Evolutionary conservation across 2,888 invertebrate genomes (phyloP).

Genomic region (Eilema griseolum): DNA sequence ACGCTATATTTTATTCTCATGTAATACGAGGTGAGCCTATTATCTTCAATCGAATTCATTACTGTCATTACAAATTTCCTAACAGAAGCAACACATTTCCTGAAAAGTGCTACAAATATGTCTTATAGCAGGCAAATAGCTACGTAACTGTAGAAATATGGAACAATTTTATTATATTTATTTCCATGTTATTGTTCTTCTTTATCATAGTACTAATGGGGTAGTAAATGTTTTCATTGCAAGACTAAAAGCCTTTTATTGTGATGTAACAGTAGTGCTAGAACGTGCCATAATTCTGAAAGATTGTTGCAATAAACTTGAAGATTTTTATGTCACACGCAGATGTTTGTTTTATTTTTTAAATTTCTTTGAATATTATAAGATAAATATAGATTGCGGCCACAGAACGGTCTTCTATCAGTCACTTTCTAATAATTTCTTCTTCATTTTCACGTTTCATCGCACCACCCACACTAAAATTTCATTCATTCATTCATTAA

Average conservation of each 20-base stretch:
- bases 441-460: too few species aligned
- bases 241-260: slow-evolving; percentile 41
- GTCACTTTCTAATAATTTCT: too few species aligned
- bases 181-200: slow-evolving; percentile 29
- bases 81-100: background rate
- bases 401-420: too few species aligned
- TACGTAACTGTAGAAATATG: background rate
- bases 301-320: slow-evolving; percentile 34
- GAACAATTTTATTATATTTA: slow-evolving; percentile 23
- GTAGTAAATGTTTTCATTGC: slow-evolving; percentile 42
- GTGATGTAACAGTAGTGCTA: slow-evolving; percentile 32
- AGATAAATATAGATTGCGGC: background rate
- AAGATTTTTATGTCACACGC: slow-evolving; percentile 24
- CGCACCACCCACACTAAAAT: too few species aligned
- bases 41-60: background rate
- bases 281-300: slow-evolving; percentile 34
- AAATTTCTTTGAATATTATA: background rate
- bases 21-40: background rate
- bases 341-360: background rate
- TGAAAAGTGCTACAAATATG: background rate
- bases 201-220: slow-evolving; percentile 39
- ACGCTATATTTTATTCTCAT: background rate
- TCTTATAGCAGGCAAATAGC: background rate
- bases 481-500: too few species aligned
- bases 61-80: background rate